Evolutionary conservation across 2,797 vertebrate species (phyloP), one percentile per base, ranked within the genome.

Genomic region (Crypturellus tataupa): DNA sequence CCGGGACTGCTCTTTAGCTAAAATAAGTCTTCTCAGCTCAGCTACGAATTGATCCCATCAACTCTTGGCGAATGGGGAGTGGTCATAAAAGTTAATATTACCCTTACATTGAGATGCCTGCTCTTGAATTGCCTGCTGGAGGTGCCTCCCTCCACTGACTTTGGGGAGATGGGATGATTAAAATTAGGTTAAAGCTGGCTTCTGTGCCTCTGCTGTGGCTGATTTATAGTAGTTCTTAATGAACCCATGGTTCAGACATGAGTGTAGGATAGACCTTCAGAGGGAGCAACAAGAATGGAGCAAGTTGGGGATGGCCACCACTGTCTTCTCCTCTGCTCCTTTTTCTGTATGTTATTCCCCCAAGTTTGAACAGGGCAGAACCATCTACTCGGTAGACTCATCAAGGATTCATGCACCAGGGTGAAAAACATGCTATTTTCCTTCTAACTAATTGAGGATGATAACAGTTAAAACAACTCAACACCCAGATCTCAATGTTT

Each of bases 41-140:
- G 62, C 40, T 87, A 80, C 9, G 35, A 91, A 93, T 85, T 92
- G 82, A 95, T 94, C 46, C 69, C 49, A 55, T 83, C 75, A 80
- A 91, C 55, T 87, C 69, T 40, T 51, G 65, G 89, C 79, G 80
- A 87, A 80, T 58, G 9, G 18, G 47, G 25, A 87, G 75, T 4
- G 91, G 59, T 55, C 80, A 78, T 92, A 71, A 87, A 94, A 67
- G 85, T 92, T 82, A 83, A 91, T 47, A 76, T 55, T 83, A 89
- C 76, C 46, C 55, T 87, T 72, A 71, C 46, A 93, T 46, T 81
- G 37, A 55, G 59, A 87, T 87, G 87, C 58, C 70, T 89, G 70
- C 55, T 85, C 82, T 62, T 65, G 67, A 95, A 93, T 31, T 85
- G 46, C 59, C 49, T 63, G 89, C 33, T 47, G 68, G 70, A 80